Percentiles rank a stretch among this genome's conserved stretches.
Conservation (phyloP, 2,113 vertebrate species). For the Chelonoidis abingdonii region DNA sequence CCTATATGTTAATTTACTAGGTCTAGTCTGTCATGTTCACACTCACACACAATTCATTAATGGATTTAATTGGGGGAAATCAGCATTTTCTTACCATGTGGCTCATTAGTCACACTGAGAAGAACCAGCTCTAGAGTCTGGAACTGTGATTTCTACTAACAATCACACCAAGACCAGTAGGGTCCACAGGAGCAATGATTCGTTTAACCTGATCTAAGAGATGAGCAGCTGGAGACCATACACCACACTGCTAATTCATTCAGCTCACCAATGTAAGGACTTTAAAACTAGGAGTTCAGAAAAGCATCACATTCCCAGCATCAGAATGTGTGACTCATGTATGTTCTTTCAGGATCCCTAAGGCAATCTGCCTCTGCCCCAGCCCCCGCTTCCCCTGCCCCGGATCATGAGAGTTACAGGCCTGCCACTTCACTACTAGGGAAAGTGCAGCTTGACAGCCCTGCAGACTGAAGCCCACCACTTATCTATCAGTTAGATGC, state of each 20-base stretch:
- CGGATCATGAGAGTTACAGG: accelerated
- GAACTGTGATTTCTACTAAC: background rate
- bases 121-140: background rate
- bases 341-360: background rate
- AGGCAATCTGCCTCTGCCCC: background rate
- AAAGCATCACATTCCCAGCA: accelerated
- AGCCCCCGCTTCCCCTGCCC: too few relatives aligned
- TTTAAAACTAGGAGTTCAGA: background rate
- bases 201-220: background rate
- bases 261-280: background rate
- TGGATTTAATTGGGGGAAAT: background rate
- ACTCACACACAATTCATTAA: accelerated
- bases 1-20: background rate
- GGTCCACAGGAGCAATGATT: accelerated
- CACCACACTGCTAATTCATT: background rate
- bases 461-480: background rate
- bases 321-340: accelerated
- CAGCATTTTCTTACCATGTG: background rate
- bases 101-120: background rate
- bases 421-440: background rate
- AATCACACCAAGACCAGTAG: background rate
- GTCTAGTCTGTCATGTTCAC: accelerated
- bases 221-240: background rate
- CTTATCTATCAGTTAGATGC: background rate
- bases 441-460: background rate